phyloP scores from a whole-genome alignment of 92 coral and sea anemone species.

The Paramuricea clavata region DNA sequence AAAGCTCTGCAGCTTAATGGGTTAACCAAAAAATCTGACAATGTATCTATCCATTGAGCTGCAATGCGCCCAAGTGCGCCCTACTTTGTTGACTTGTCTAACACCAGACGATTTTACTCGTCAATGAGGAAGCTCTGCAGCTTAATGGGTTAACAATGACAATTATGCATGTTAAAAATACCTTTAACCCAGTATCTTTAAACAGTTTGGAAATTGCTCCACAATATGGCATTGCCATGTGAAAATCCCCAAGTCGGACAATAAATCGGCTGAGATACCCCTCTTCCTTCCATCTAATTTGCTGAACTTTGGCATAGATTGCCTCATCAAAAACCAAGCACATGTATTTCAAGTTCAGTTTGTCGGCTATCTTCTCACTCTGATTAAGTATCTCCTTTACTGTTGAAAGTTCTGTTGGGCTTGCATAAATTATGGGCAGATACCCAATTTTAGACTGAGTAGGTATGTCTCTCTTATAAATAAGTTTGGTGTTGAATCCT shows the following conservation, averaged over 20 bases:
- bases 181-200: slow-evolving; percentile 72
- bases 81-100: too few species aligned
- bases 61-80: too few species aligned
- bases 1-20: too few species aligned
- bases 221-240: slow-evolving; percentile 71
- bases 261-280: slow-evolving; percentile 55
- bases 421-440: slow-evolving; percentile 16
- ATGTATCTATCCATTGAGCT: too few species aligned
- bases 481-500: slow-evolving; percentile 68
- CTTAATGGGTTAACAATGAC: too few species aligned
- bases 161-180: neutral
- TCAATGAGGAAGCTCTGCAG: too few species aligned
- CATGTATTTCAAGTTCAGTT: slow-evolving; percentile 7
- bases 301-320: slow-evolving; percentile 68
- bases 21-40: too few species aligned
- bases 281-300: slow-evolving; percentile 68
- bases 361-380: neutral
- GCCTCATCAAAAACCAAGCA: slow-evolving; percentile 69
- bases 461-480: slow-evolving; percentile 30
- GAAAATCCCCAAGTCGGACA: slow-evolving; percentile 75
- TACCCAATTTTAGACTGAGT: neutral
- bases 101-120: too few species aligned
- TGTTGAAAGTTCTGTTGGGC: slow-evolving; percentile 7
- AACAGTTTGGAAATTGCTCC: slow-evolving; percentile 75
- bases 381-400: neutral